Base-by-base conservation (phyloP, 2,797 vertebrate species). In the Hypotaenidia philippensis region DNA sequence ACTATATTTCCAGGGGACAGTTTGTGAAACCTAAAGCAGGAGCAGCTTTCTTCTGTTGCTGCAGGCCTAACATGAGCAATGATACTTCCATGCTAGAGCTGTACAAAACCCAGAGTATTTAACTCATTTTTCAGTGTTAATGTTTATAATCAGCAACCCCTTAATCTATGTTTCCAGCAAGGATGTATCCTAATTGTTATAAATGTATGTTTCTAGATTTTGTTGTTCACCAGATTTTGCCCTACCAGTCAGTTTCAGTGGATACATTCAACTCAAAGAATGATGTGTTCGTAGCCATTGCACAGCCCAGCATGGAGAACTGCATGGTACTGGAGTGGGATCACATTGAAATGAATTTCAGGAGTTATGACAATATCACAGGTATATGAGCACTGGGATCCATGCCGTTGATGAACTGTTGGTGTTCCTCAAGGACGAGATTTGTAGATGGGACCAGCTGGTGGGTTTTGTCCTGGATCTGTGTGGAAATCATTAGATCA, bases 261-360 rank as follows among this genome's bases (percentile, higher is more conserved):
- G 99, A 99, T 94, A 99, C 99, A 0, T 99, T 99, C 98, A 98
- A 98, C 95, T 99, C 99, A 89, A 99, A 99, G 98, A 98, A 99
- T 16, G 99, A 99, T 3, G 99, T 99, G 80, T 99, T 99, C 8
- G 99, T 99, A 96, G 98, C 99, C 81, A 99, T 99, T 32, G 99
- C 99, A 23, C 99, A 99, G 88, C 99, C 99, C 64, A 99, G 98
- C 95, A 98, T 98, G 95, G 99, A 99, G 98, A 99, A 99, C 97
- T 99, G 99, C 94, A 99, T 99, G 99, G 98, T 99, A 75, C 97
- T 99, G 84, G 99, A 99, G 82, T 99, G 99, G 99, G 99, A 99
- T 97, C 99, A 99, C 98, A 99, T 99, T 55, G 99, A 99, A 94
- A 99, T 99, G 99, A 99, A 99, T 94, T 99, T 99, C 98, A 98